Base-by-base conservation (phyloP, 2,888 invertebrate genomes). In the Nebria brevicollis region DNA sequence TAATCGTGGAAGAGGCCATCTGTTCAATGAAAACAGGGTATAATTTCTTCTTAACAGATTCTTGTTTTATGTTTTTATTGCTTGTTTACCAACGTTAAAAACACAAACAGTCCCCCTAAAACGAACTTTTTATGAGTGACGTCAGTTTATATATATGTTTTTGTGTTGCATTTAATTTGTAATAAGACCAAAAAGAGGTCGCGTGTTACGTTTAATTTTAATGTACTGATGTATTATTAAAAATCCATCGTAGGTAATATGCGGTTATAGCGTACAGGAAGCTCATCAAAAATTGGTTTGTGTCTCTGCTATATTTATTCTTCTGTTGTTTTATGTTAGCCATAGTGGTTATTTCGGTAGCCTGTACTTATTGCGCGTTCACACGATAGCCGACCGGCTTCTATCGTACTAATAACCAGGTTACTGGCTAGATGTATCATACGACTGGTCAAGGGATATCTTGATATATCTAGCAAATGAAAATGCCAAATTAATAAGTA, bases 181-280 rank as follows among this genome's bases (percentile, higher is more conserved):
- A 34, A 34, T 34, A 34, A 34, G 34, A 34, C 34, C 2, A 2
- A 54, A 54, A 11, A 54, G 13, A 20, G 25, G 70, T 86, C 85
- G 86, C 86, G 86, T 86, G 86, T 83, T 84, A 78, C 86, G 84
- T 85, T 86, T 86, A 86, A 86, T 86, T 86, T 85, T 81, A 82
- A 73, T 82, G 82, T 74, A 73, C 15, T 41, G 83, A 84, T 83
- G 83, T 86, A 85, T 86, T 86, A 87, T 87, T 87, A 87, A 86
- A 86, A 86, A 85, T 85, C 86, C 86, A 86, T 87, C 85, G 85
- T 85, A 11, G 85, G 85, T 86, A 86, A 87, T 86, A 83, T 84
- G 84, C 77, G 84, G 85, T 84, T 84, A 83, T 77, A 82, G 83
- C 84, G 84, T 83, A 84, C 83, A 84, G 84, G 84, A 84, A 84